These are phyloP conservation scores for Rynchops niger DNA, from an alignment of 2,113 vertebrate species.

Conservation along the genomic window DNA sequence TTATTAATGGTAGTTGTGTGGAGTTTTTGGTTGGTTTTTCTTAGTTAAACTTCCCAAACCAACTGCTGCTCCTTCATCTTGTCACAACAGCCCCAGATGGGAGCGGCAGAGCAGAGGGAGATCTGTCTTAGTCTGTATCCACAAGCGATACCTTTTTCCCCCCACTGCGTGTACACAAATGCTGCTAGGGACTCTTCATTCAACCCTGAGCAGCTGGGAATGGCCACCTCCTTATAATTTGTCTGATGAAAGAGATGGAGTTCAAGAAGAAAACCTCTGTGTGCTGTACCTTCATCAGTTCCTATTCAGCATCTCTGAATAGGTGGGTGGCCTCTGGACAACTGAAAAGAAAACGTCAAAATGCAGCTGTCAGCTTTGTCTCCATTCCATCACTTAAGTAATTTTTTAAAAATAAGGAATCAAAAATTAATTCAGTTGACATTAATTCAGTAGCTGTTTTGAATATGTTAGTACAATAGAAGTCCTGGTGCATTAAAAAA, in stretches of 20 bases:
- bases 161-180: not conserved
- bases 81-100: not conserved
- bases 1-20: not conserved
- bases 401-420: not conserved
- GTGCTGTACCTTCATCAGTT: not conserved
- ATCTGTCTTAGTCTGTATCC: not conserved
- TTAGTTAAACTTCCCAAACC: not conserved
- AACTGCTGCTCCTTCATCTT: not conserved
- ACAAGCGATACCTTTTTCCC: not conserved
- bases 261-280: not conserved
- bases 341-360: not conserved
- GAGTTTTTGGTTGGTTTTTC: not conserved
- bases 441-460: not conserved
- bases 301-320: not conserved
- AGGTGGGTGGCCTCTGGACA: not conserved
- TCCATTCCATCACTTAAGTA: not conserved
- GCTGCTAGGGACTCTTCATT: not conserved
- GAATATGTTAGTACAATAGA: not conserved
- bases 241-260: not conserved
- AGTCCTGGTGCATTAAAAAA: not conserved
- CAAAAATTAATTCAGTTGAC: not conserved
- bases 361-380: not conserved
- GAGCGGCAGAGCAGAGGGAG: not conserved
- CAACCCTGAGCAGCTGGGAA: not conserved
- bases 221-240: not conserved